Evolutionary conservation across 1,140 invertebrate species (phyloP), one percentile per base, ranked within the genome.

Genomic region (Araneus ventricosus): DNA sequence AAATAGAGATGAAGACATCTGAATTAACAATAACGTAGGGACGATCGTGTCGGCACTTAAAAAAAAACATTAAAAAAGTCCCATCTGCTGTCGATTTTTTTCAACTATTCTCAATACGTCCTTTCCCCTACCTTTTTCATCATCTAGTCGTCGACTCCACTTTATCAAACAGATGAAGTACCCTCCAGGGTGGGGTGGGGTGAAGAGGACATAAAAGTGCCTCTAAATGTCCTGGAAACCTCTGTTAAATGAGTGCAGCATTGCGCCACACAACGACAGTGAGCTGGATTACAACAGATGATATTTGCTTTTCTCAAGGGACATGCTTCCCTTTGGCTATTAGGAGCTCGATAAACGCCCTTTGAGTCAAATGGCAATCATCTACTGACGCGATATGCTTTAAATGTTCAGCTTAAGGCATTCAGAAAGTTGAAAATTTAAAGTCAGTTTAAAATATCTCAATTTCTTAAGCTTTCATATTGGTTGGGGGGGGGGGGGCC

Each of bases 131-230:
- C 34, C 17, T 75, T 30, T 75, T 75, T 75, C 70, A 75, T 20
- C 70, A 37, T 67, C 27, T 27, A 67, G 27, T 27, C 63, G 14
- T 67, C 27, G 17, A 37, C 30, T 75, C 70, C 70, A 34, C 70
- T 75, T 75, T 75, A 75, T 75, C 70, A 75, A 75, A 75, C 70
- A 75, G 70, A 75, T 75, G 30, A 75, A 75, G 30, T 14, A 20
- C 30, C 30, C 70, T 22, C 37, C 30, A 27, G 10, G 63, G 63
- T n/a, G n/a, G n/a, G n/a, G n/a, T n/a, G 59, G 63, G 70, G 30
- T 20, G 30, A 75, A 37, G 34, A 34, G 70, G 70, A 75, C 70
- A 30, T 20, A 75, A 67, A 34, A 75, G 70, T 63, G 59, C 27
- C 34, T 75, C 30, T 75, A 75, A 75, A 75, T 75, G 70, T 75